phyloP scores from a whole-genome alignment of 2,113 vertebrate genomes.

The Channa maculata region DNA sequence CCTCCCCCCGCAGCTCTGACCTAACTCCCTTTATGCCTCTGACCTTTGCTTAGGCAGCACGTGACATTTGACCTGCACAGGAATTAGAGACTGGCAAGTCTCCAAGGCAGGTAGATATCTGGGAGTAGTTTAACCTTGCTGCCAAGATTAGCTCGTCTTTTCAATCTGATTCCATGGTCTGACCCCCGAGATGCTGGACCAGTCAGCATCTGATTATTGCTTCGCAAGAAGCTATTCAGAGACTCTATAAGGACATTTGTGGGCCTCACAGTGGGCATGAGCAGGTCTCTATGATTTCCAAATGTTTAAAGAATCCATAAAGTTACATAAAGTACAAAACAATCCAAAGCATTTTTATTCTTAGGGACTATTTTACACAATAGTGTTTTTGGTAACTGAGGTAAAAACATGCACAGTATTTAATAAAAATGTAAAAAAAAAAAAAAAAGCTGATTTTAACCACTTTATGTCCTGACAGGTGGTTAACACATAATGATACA shows the following conservation, averaged over 20 bases:
- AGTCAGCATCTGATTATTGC: background rate
- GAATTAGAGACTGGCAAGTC: conserved; percentile 86
- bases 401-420: no score
- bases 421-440: no score
- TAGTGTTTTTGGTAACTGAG: no score
- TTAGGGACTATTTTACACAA: no score
- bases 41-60: conserved; percentile 84
- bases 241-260: conserved; percentile 24
- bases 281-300: background rate
- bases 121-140: conserved; percentile 79
- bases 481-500: no score
- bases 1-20: background rate
- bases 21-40: conserved; percentile 40
- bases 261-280: background rate
- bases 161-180: conserved; percentile 37
- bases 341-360: no score
- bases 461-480: no score
- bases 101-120: conserved; percentile 60
- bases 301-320: conserved; percentile 1
- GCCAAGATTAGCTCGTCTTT: conserved; percentile 56
- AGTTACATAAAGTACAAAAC: no score
- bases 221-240: conserved; percentile 19
- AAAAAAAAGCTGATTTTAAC: no score
- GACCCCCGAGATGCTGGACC: background rate
- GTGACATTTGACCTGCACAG: conserved; percentile 84